Evolutionary conservation across 2,888 invertebrate genomes (phyloP), one percentile per base, ranked within the genome.

Genomic region (Andrena haemorrhoa): DNA sequence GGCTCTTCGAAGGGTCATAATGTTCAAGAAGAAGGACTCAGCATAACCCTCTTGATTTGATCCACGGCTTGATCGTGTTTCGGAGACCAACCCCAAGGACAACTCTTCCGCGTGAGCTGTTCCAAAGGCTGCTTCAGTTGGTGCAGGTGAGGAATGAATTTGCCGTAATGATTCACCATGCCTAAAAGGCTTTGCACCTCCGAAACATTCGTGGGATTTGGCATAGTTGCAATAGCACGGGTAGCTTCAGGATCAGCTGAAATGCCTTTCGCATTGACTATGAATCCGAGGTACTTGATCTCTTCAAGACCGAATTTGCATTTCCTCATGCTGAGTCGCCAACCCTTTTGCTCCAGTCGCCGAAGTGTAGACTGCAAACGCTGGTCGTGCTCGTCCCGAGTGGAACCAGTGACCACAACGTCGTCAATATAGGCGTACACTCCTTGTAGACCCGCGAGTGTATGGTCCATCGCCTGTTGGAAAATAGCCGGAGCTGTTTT

Each of bases 11-110:
- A 12, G 60, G 60, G 2, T 60, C n/a, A 31, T 31, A 60, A n/a
- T 60, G 60, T 12, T 60, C 16, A 2, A 60, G 12, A n/a, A 60
- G n/a, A 4, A 60, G 60, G 60, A 2, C 60, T 60, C 31, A 60
- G 60, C 60, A 31, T 33, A 6, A 60, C 31, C n/a, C 16, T 60
- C 3, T 60, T 60, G 5, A 60, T n/a, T 2, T 60, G 31, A 3
- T 60, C 31, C 2, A 60, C 16, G 2, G 60, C 31, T 31, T 6
- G 12, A 12, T 31, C 31, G 6, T 60, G 31, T 12, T 60, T 31
- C 1, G n/a, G 61, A 20, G 16, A 1, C 61, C 35, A 61, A 0
- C 0, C 35, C n/a, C 61, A 61, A n/a, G 33, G n/a, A 3, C 61
- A 20, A 1, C 2, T 7, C 61, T 33, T 61, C n/a, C 61, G 33